phyloP scores from a whole-genome alignment of 2,113 vertebrate genomes.

The Leptobrachium ailaonicum region DNA sequence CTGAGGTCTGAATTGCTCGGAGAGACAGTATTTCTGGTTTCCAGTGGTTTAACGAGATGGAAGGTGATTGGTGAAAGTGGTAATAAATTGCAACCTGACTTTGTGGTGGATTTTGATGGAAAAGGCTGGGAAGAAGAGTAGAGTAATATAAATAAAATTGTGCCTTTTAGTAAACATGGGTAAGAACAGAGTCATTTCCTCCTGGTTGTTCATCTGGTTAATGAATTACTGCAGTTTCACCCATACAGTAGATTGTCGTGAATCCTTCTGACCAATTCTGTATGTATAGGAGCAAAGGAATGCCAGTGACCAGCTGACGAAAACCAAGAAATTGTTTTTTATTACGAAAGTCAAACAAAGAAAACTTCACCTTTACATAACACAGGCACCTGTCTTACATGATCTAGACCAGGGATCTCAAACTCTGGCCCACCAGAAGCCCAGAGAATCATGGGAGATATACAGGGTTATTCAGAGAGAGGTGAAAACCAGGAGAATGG shows the following conservation, averaged over 20 bases:
- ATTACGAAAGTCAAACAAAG: too few relatives aligned
- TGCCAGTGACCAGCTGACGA: too few relatives aligned
- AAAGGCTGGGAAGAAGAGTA: slow-evolving; percentile 39
- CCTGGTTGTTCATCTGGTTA: slow-evolving; percentile 42
- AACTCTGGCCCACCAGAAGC: too few relatives aligned
- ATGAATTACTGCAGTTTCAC: background rate
- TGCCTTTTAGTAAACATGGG: slow-evolving; percentile 49
- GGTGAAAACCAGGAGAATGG: too few relatives aligned
- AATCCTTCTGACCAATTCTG: background rate
- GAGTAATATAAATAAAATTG: slow-evolving; percentile 8
- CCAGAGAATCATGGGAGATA: too few relatives aligned
- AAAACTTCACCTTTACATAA: too few relatives aligned
- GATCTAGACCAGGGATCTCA: too few relatives aligned
- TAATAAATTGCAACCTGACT: slow-evolving; percentile 50
- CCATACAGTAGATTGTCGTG: background rate
- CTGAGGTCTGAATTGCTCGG: slow-evolving; percentile 56
- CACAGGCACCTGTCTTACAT: too few relatives aligned
- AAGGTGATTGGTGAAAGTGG: background rate
- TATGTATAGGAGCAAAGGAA: too few relatives aligned
- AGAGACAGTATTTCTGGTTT: slow-evolving; percentile 58
- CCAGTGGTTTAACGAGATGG: slow-evolving; percentile 45
- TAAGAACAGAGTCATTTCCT: slow-evolving; percentile 54
- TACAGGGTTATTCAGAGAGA: too few relatives aligned
- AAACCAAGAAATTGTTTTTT: too few relatives aligned
- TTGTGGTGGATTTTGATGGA: slow-evolving; percentile 11